Conservation (phyloP, 2,797 vertebrate genomes). For the Smutsia gigantea region DNA sequence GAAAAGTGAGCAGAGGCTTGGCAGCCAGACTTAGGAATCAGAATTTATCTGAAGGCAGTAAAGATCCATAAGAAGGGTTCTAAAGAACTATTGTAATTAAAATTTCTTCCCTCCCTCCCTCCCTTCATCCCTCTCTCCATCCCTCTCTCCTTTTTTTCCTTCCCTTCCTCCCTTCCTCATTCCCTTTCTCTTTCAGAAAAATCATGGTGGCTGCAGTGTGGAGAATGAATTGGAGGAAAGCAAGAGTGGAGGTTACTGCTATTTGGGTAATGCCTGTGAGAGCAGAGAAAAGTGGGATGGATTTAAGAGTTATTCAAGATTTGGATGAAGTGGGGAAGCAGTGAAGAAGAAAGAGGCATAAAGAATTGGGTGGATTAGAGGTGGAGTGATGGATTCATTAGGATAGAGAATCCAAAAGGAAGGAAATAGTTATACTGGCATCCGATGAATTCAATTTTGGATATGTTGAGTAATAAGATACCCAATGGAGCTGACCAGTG, state of each 20-base stretch:
- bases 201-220: neutral
- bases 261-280: neutral
- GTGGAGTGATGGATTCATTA: neutral
- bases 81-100: neutral
- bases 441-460: neutral
- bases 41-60: neutral
- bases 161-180: neutral
- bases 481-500: neutral
- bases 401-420: neutral
- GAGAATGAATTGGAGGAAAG: neutral
- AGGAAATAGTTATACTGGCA: neutral
- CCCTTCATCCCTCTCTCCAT: neutral
- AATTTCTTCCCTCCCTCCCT: neutral
- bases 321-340: neutral
- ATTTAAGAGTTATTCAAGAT: neutral
- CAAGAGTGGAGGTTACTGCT: neutral
- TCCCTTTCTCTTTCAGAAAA: neutral
- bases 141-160: neutral
- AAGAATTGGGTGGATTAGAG: neutral
- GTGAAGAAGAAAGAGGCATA: neutral
- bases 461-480: neutral
- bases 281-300: neutral
- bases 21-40: neutral
- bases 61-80: neutral
- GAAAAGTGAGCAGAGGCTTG: neutral